Conservation (phyloP, 2,797 vertebrate species). For the Rhadinocentrus ornatus region DNA sequence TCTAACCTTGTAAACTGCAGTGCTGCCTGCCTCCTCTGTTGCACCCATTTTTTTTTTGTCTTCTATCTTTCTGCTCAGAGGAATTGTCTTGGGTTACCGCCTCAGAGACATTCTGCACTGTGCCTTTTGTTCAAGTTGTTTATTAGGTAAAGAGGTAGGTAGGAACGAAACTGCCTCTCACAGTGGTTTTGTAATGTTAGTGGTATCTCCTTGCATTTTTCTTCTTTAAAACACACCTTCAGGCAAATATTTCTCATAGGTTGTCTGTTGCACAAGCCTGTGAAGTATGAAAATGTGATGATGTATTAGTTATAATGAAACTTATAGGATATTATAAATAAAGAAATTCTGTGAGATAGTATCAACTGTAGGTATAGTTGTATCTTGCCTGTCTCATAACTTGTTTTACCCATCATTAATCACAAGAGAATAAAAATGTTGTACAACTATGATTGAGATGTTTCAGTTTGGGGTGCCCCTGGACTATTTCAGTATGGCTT, state of each 20-base stretch:
- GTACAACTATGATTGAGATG: background rate
- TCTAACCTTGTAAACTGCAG: constrained; percentile 49
- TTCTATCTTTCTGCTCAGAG: constrained; percentile 45
- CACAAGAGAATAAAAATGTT: background rate
- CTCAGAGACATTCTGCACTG: constrained; percentile 56
- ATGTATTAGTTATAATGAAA: background rate
- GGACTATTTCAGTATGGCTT: background rate
- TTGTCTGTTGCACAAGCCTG: background rate
- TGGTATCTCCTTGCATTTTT: constrained; percentile 67
- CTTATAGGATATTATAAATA: background rate
- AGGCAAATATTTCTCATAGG: constrained; percentile 38
- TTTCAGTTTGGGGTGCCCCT: background rate
- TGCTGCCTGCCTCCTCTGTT: constrained; percentile 28
- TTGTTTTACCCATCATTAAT: background rate
- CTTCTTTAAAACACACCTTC: constrained; percentile 33
- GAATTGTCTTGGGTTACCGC: constrained; percentile 65
- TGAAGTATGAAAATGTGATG: constrained; percentile 1
- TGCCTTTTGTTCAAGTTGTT: constrained; percentile 68
- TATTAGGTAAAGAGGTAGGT: constrained; percentile 66
- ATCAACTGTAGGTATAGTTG: background rate
- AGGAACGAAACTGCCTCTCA: constrained; percentile 79
- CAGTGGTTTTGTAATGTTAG: constrained; percentile 61
- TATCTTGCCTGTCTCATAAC: background rate
- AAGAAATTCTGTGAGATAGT: background rate
- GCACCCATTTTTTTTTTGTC: constrained; percentile 11